Evolutionary conservation across 2,888 invertebrate species (phyloP).

Genomic region (Eupsilia transversa): DNA sequence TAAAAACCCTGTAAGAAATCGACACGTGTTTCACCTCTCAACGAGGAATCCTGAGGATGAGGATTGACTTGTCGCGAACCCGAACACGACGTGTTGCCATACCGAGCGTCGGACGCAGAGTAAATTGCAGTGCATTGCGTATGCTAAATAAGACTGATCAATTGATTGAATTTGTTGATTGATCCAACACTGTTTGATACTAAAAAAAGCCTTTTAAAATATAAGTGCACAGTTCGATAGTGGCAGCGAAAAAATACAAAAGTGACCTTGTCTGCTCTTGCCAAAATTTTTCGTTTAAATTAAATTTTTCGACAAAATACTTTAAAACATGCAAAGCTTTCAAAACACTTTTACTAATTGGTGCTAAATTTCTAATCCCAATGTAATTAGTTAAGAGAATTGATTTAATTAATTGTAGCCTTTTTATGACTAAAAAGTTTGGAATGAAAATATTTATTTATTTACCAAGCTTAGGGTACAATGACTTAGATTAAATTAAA

Average conservation of each 20-base stretch:
- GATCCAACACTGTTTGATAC: not conserved
- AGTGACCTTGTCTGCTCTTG: constrained; percentile 13
- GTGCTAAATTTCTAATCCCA: constrained; percentile 17
- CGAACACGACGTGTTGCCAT: too few species aligned
- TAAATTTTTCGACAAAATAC: not conserved
- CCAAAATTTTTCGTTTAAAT: not conserved
- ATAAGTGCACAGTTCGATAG: not conserved
- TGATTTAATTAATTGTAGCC: constrained; percentile 17
- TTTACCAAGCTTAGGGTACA: not conserved
- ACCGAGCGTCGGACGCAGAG: too few species aligned
- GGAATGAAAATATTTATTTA: too few species aligned
- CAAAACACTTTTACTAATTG: constrained; percentile 22
- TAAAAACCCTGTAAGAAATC: too few species aligned
- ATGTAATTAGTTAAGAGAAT: constrained; percentile 30
- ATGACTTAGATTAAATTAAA: not conserved
- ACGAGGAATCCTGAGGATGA: too few species aligned
- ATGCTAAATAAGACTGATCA: not conserved
- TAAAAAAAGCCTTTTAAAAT: not conserved
- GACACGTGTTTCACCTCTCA: too few species aligned
- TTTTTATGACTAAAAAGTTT: not conserved
- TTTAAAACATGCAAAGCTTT: constrained; percentile 19
- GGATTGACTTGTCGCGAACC: too few species aligned
- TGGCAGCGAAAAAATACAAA: not conserved
- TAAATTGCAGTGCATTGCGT: too few species aligned
- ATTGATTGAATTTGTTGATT: not conserved